Percentiles rank a stretch among this genome's conserved stretches.
Evolutionary conservation across 2,888 invertebrate species (phyloP).

Genomic region (Nephrotoma flavescens): DNA sequence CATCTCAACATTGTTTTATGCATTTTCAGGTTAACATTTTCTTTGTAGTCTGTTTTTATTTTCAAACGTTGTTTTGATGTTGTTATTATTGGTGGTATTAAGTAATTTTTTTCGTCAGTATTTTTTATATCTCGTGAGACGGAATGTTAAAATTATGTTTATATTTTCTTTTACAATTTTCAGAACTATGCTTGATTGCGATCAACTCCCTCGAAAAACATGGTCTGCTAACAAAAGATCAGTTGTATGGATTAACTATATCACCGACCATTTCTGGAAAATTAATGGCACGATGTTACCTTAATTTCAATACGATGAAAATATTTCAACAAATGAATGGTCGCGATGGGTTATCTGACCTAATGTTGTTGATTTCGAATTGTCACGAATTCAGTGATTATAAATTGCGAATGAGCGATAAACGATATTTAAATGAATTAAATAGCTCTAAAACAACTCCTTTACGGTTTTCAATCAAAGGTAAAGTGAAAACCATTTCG

Average conservation of each 20-base stretch:
- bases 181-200: slow-evolving; percentile 56
- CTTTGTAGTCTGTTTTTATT: neutral
- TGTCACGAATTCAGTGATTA: slow-evolving; percentile 55
- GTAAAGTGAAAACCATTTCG: slow-evolving; percentile 50
- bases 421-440: slow-evolving; percentile 48
- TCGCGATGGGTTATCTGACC: slow-evolving; percentile 38
- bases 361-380: slow-evolving; percentile 40
- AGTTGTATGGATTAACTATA: slow-evolving; percentile 39
- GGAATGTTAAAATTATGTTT: neutral
- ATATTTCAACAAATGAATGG: slow-evolving; percentile 48
- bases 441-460: slow-evolving; percentile 43
- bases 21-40: neutral
- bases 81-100: neutral
- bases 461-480: slow-evolving; percentile 51
- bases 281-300: slow-evolving; percentile 56
- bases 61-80: neutral
- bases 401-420: slow-evolving; percentile 52
- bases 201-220: slow-evolving; percentile 49
- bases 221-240: slow-evolving; percentile 46
- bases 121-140: neutral
- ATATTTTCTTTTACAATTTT: slow-evolving; percentile 7
- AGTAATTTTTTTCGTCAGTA: neutral
- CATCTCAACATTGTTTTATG: neutral
- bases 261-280: slow-evolving; percentile 45
- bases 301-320: slow-evolving; percentile 62